Conservation (phyloP, 2,113 vertebrate species). For the Pionites leucogaster region DNA sequence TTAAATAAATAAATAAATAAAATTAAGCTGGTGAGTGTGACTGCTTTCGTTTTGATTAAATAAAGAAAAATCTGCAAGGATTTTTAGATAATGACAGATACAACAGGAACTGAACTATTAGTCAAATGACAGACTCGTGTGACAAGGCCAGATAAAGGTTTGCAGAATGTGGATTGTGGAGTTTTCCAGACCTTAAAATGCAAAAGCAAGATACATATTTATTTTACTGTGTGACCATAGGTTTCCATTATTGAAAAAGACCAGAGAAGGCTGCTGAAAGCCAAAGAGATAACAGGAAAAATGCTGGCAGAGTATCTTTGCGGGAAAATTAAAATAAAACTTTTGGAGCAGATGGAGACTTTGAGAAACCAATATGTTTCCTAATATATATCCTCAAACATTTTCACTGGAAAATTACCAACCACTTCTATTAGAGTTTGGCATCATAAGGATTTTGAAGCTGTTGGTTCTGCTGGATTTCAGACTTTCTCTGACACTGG, state of each 20-base stretch:
- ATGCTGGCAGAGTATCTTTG: background rate
- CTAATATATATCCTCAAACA: conserved; percentile 14
- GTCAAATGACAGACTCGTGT: background rate
- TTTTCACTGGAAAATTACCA: conserved; percentile 44
- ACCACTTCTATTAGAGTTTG: background rate
- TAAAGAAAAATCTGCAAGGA: background rate
- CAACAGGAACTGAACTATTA: background rate
- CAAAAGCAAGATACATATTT: background rate
- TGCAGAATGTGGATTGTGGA: background rate
- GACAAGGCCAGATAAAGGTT: background rate
- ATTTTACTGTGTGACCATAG: background rate
- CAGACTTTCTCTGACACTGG: background rate
- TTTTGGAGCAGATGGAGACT: conserved; percentile 4
- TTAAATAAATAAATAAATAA: background rate
- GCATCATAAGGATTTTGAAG: background rate
- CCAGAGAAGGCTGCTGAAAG: background rate
- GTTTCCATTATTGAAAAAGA: conserved; percentile 36
- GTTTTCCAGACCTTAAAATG: conserved; percentile 5
- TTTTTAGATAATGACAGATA: background rate
- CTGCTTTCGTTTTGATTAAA: background rate
- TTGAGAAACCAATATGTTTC: background rate
- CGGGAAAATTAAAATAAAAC: conserved; percentile 14
- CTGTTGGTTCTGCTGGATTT: background rate
- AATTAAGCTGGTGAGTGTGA: background rate
- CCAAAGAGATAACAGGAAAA: conserved; percentile 37